phyloP scores from a whole-genome alignment of 2,797 vertebrate species.

The Pseudochirops cupreus region DNA sequence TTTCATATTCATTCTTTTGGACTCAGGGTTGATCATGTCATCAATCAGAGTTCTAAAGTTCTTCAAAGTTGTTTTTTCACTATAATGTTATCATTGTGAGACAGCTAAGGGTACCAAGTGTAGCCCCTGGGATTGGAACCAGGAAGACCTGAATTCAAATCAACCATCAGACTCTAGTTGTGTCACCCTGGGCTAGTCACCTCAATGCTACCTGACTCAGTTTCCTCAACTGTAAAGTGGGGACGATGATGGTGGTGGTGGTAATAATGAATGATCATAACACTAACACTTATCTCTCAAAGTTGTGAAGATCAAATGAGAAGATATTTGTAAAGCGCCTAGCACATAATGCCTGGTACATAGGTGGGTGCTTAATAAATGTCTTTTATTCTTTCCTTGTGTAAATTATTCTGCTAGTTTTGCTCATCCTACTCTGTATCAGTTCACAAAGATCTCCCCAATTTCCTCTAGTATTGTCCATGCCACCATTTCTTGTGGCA shows the following conservation, averaged over 20 bases:
- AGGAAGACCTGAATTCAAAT: background rate
- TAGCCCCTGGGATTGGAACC: background rate
- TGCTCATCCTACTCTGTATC: background rate
- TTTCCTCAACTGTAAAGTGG: background rate
- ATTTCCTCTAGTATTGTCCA: background rate
- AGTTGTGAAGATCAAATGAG: background rate
- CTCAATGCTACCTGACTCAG: background rate
- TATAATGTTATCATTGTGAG: background rate
- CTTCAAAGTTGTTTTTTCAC: background rate
- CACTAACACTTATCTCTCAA: background rate
- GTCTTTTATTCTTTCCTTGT: background rate
- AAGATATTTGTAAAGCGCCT: background rate
- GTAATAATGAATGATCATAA: background rate
- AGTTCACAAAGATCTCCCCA: background rate
- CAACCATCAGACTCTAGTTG: background rate
- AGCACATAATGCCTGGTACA: background rate
- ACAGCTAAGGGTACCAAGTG: background rate
- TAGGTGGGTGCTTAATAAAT: background rate
- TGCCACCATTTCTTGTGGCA: background rate
- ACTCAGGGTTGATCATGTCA: background rate
- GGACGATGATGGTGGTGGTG: background rate
- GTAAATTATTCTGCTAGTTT: background rate
- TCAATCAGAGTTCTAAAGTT: background rate
- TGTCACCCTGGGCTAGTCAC: background rate
- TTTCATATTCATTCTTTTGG: background rate